These are phyloP conservation scores for Pterophyllum scalare DNA, from an alignment of 2,113 vertebrate species.

Conservation along the genomic window DNA sequence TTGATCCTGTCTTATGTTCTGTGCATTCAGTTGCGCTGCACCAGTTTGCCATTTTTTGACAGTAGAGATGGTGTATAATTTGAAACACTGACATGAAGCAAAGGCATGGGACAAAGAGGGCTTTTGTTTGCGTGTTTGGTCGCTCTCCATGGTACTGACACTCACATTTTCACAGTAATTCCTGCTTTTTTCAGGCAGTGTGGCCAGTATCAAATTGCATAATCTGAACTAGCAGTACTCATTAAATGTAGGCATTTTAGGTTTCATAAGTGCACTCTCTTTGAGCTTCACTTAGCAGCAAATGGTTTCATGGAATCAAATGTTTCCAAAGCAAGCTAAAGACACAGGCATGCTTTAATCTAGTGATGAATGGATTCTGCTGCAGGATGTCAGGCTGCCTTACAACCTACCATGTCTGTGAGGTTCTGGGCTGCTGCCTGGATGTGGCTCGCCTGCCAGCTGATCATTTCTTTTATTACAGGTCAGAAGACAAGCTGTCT, in stretches of 20 bases:
- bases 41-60: constrained; percentile 70
- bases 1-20: constrained; percentile 71
- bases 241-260: constrained; percentile 55
- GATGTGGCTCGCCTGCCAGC: constrained; percentile 35
- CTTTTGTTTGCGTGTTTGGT: constrained; percentile 78
- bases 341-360: constrained; percentile 63
- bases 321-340: constrained; percentile 61
- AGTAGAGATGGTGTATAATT: constrained; percentile 74
- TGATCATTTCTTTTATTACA: constrained; percentile 65
- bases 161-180: constrained; percentile 67
- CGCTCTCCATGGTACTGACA: constrained; percentile 85
- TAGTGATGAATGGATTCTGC: constrained; percentile 64
- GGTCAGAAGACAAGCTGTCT: constrained; percentile 65
- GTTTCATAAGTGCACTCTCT: constrained; percentile 66
- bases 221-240: constrained; percentile 61
- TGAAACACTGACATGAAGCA: constrained; percentile 68
- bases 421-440: constrained; percentile 57
- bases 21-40: constrained; percentile 57
- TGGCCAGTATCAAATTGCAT: constrained; percentile 59
- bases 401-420: constrained; percentile 52
- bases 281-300: constrained; percentile 50
- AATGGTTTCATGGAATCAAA: constrained; percentile 59
- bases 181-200: constrained; percentile 15
- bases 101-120: constrained; percentile 69
- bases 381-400: constrained; percentile 49